Evolutionary conservation across 2,888 invertebrate species (phyloP).

Genomic region (Sympetrum striolatum): DNA sequence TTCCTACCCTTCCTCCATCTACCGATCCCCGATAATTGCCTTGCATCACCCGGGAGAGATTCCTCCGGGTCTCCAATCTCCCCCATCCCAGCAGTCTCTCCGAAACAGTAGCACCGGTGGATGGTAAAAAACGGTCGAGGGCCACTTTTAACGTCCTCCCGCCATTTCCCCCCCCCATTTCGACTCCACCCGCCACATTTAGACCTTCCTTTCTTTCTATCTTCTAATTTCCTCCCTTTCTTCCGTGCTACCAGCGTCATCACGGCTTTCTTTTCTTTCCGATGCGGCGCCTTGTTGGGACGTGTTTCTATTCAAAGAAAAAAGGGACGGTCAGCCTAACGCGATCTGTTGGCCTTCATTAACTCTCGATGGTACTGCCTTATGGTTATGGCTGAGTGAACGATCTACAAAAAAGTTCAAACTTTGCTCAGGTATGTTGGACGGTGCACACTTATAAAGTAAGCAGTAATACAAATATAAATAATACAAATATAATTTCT

Average conservation of each 20-base stretch:
- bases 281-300: too few relatives aligned
- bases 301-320: too few relatives aligned
- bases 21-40: slow-evolving; percentile 23
- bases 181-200: neutral
- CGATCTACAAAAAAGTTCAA: too few relatives aligned
- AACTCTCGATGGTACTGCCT: neutral
- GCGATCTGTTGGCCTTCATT: too few relatives aligned
- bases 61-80: slow-evolving; percentile 1
- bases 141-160: neutral
- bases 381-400: too few relatives aligned
- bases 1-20: neutral
- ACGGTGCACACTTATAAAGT: too few relatives aligned
- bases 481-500: too few relatives aligned
- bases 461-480: too few relatives aligned
- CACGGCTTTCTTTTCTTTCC: too few relatives aligned
- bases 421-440: too few relatives aligned
- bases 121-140: neutral
- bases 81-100: neutral
- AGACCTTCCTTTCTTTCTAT: neutral
- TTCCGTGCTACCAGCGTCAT: neutral
- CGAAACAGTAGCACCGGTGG: neutral
- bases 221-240: neutral
- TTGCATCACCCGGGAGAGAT: slow-evolving; percentile 14
- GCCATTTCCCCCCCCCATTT: neutral
- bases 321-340: too few relatives aligned